phyloP scores from a whole-genome alignment of 2,888 invertebrate species.

The Drosophila limbata region DNA sequence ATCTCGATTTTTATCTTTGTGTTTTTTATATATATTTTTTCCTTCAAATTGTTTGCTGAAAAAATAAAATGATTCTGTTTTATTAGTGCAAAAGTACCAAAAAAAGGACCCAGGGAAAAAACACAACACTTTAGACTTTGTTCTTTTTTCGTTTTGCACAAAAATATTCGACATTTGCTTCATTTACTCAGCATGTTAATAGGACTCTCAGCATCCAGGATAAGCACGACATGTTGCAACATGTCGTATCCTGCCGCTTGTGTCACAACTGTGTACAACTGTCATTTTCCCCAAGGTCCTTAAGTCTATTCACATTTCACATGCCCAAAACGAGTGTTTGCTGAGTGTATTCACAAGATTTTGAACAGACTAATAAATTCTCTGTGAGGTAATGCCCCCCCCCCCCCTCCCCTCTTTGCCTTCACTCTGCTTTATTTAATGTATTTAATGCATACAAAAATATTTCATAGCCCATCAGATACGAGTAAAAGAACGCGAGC shows the following conservation, averaged over 20 bases:
- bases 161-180: too few relatives aligned
- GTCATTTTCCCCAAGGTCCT: constrained; percentile 39
- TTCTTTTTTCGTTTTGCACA: too few relatives aligned
- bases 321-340: constrained; percentile 29
- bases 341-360: constrained; percentile 17
- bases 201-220: constrained; percentile 29
- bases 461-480: constrained; percentile 57
- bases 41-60: too few relatives aligned
- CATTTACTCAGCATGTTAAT: constrained; percentile 20
- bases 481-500: constrained; percentile 41
- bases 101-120: too few relatives aligned
- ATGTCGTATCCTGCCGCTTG: neutral
- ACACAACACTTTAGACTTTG: too few relatives aligned
- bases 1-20: too few relatives aligned
- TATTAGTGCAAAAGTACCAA: too few relatives aligned
- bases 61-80: too few relatives aligned
- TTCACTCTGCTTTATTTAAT: constrained; percentile 33
- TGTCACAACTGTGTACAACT: constrained; percentile 15
- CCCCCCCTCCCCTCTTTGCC: neutral
- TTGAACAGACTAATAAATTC: constrained; percentile 14
- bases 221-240: constrained; percentile 36
- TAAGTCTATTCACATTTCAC: constrained; percentile 43
- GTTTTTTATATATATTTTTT: too few relatives aligned
- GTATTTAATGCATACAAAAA: constrained; percentile 41
- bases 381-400: constrained; percentile 12